Base-by-base conservation (phyloP, 2,797 vertebrate species). In the Tadarida brasiliensis region DNA sequence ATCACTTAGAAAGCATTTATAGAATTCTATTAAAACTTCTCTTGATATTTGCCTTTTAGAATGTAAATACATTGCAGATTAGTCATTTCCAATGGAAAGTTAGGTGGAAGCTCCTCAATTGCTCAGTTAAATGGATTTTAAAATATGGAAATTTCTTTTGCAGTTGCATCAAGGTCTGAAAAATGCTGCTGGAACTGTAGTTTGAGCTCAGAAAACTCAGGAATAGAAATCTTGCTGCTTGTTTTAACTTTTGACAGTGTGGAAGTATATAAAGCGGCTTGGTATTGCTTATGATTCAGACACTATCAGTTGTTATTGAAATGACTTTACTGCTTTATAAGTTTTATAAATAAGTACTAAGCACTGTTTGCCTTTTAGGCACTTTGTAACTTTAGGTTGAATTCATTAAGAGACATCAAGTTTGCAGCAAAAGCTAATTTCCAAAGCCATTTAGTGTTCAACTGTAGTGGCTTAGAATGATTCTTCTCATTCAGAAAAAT, bases 121-220 rank as follows among this genome's bases (percentile, higher is more conserved):
- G 61, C 26, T 56, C 28, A 94, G 88, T 87, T 96, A 89, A 95
- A 83, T 92, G 59, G 85, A 89, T 92, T 96, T 94, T 92, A 81
- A 90, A 90, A 76, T 95, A 86, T 17, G 47, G 51, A 92, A 74
- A 83, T 82, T 93, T 91, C 39, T 57, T 90, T 96, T 94, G 65
- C 28, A 61, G 15, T 87, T 96, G 39, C 1, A 33, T 91, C 65
- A n/a, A 20, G 30, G 22, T 59, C 68, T 93, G 68, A 94, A 76
- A 65, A 65, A 35, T 35, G 44, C 63, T 95, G 10, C n/a, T 73
- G 39, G n/a, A 88, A 49, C 20, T 89, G 0, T 68, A 82, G 20
- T 54, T 93, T 70, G 59, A 67, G 33, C 14, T 77, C 47, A 93
- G 94, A 87, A 96, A 84, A 77, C 26, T 57, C 47, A 39, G 12